Evolutionary conservation across 1,140 invertebrate species (phyloP).

Genomic region (Chrysopa pallens): DNA sequence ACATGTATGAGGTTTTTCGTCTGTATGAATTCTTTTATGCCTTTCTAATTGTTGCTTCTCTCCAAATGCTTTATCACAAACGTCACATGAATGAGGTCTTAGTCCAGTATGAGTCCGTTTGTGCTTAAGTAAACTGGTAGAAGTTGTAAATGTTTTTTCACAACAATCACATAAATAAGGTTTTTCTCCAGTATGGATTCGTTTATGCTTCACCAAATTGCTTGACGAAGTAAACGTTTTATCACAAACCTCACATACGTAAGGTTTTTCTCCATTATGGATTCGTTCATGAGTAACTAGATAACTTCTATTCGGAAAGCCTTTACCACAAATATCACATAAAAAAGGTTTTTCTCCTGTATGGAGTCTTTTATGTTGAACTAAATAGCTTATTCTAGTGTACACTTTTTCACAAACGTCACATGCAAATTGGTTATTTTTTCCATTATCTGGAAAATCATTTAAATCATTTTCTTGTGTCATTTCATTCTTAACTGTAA

Average conservation of each 20-base stretch:
- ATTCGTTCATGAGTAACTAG: conserved; percentile 10
- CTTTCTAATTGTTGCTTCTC: conserved; percentile 9
- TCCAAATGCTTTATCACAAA: conserved; percentile 11
- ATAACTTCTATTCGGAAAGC: conserved; percentile 10
- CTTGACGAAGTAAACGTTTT: neutral
- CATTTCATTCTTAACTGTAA: too few relatives aligned
- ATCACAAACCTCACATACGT: too few relatives aligned
- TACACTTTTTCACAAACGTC: too few relatives aligned
- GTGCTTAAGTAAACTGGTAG: conserved; percentile 15
- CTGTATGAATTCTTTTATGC: conserved; percentile 6
- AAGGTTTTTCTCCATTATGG: conserved; percentile 6
- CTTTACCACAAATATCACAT: conserved; percentile 11
- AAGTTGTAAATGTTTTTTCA: conserved; percentile 10
- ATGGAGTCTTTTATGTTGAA: too few relatives aligned
- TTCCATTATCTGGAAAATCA: too few relatives aligned
- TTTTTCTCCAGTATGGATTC: conserved; percentile 6
- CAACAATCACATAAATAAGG: conserved; percentile 10
- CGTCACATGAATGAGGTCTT: conserved; percentile 12
- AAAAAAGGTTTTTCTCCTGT: too few relatives aligned
- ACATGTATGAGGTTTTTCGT: too few relatives aligned
- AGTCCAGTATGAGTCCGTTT: conserved; percentile 25
- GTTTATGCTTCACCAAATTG: neutral
- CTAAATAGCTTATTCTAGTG: too few relatives aligned
- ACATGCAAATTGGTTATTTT: too few relatives aligned
- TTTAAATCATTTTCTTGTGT: too few relatives aligned